Conservation (phyloP, 2,113 vertebrate genomes). For the Lepus timidus region DNA sequence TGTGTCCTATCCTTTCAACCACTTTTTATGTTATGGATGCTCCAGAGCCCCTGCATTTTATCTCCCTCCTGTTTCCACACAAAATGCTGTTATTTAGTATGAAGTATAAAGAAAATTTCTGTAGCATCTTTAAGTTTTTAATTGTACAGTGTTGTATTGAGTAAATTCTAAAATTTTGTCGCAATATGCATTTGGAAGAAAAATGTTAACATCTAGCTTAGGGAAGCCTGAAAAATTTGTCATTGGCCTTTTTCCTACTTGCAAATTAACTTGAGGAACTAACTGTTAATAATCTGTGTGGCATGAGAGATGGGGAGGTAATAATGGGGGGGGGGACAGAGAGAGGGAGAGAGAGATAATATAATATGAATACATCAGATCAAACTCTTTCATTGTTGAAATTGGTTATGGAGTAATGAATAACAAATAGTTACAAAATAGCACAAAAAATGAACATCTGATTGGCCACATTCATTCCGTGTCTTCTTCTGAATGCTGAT, state of each 20-base stretch:
- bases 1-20: background rate
- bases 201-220: background rate
- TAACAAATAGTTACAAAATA: background rate
- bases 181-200: background rate
- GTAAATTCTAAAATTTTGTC: background rate
- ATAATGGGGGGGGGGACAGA: no score
- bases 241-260: background rate
- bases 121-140: background rate
- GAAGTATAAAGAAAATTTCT: accelerated
- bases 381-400: background rate
- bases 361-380: background rate
- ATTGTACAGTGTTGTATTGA: background rate
- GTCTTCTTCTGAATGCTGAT: background rate
- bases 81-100: background rate
- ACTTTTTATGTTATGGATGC: background rate
- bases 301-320: background rate
- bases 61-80: no score
- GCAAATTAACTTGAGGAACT: background rate
- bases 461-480: accelerated
- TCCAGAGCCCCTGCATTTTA: background rate
- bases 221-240: background rate
- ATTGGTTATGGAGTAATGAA: background rate
- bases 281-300: background rate
- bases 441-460: background rate
- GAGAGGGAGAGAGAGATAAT: background rate